Percentiles rank a stretch among this genome's conserved stretches.
Evolutionary conservation across 1,140 invertebrate species (phyloP).

Genomic region (Dufourea novaeangliae): DNA sequence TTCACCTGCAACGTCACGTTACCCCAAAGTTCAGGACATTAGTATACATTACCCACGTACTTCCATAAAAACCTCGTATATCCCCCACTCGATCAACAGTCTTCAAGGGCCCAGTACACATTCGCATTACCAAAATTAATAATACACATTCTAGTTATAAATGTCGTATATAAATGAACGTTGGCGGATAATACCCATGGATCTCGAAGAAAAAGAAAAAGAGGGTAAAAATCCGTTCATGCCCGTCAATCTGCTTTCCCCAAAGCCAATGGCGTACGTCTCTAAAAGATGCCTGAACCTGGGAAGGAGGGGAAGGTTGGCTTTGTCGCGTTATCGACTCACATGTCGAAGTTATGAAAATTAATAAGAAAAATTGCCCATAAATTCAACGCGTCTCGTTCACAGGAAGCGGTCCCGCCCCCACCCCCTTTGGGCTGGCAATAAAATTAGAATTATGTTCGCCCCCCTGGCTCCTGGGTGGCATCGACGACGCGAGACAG

Average conservation of each 20-base stretch:
- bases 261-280: background rate
- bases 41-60: no score
- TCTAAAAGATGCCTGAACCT: background rate
- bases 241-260: background rate
- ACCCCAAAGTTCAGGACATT: no score
- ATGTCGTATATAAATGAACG: background rate
- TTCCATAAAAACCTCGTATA: no score
- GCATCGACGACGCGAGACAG: slow-evolving; percentile 32
- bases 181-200: no score
- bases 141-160: background rate
- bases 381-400: slow-evolving; percentile 76
- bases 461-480: slow-evolving; percentile 9
- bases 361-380: slow-evolving; percentile 82
- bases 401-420: slow-evolving; percentile 40
- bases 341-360: slow-evolving; percentile 82
- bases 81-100: no score
- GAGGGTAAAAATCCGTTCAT: background rate
- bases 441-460: slow-evolving; percentile 82
- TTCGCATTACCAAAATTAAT: background rate
- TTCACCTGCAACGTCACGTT: no score
- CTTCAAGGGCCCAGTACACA: no score
- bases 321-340: slow-evolving; percentile 72
- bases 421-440: slow-evolving; percentile 71
- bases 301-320: background rate
- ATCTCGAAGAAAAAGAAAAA: background rate